phyloP scores from a whole-genome alignment of 2,113 vertebrate genomes.

The Tragulus kanchil region DNA sequence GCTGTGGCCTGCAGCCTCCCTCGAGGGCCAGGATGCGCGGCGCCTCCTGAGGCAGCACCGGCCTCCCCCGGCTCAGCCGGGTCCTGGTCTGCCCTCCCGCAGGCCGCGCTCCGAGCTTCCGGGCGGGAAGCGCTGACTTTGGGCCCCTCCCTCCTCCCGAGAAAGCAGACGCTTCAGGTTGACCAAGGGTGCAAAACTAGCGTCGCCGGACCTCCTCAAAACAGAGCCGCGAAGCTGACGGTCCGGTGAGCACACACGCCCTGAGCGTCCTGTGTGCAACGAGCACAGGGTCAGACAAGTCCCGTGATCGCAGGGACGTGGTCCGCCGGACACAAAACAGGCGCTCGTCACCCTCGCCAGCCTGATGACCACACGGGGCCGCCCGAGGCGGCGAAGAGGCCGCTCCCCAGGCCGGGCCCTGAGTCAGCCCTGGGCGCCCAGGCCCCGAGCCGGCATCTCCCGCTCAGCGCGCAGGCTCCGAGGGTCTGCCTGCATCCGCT shows the following conservation, averaged over 20 bases:
- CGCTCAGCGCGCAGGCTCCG: accelerated
- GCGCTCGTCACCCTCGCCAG: too few relatives aligned
- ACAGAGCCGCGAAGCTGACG: background rate
- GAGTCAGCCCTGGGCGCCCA: too few relatives aligned
- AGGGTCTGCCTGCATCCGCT: background rate
- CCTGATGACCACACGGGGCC: background rate
- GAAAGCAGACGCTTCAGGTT: background rate
- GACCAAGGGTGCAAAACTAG: background rate
- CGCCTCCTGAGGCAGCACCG: background rate
- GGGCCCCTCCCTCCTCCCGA: background rate
- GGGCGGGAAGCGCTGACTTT: background rate
- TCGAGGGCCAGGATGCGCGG: background rate
- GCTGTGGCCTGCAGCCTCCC: accelerated
- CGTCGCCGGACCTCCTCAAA: background rate
- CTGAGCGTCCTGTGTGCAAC: accelerated
- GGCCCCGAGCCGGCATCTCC: background rate
- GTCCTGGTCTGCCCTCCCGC: background rate
- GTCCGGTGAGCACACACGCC: accelerated
- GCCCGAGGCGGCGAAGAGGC: background rate
- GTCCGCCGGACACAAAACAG: accelerated
- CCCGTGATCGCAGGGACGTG: too few relatives aligned
- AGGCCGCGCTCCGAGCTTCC: too few relatives aligned
- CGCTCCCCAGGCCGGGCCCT: background rate
- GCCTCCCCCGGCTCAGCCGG: background rate
- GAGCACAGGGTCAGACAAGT: accelerated